These are phyloP conservation scores for Eurois occulta DNA, from an alignment of 2,888 invertebrate species.

Conservation along the genomic window DNA sequence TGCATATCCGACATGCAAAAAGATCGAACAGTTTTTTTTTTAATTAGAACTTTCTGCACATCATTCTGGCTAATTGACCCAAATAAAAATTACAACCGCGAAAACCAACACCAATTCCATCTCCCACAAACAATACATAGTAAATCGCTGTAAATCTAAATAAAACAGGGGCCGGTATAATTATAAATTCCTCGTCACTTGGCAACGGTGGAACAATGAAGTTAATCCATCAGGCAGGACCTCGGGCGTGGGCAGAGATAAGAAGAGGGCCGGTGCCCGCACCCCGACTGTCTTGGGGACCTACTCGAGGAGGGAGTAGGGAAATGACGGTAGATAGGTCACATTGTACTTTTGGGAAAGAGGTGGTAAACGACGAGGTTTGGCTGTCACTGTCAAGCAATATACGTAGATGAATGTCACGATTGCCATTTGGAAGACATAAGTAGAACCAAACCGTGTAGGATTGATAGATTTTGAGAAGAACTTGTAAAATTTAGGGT, in stretches of 20 bases:
- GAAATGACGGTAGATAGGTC: slow-evolving; percentile 45
- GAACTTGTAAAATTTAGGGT: neutral
- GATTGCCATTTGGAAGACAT: neutral
- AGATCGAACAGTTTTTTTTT: neutral
- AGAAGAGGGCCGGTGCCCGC: slow-evolving; percentile 88
- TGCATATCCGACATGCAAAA: neutral
- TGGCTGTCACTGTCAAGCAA: neutral
- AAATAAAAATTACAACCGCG: neutral
- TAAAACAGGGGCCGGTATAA: slow-evolving; percentile 80
- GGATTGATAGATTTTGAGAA: neutral
- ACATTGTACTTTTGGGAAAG: slow-evolving; percentile 25
- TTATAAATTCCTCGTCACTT: slow-evolving; percentile 90
- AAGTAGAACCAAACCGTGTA: neutral
- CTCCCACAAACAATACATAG: slow-evolving; percentile 48
- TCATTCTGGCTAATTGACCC: slow-evolving; percentile 12
- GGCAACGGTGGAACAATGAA: slow-evolving; percentile 89
- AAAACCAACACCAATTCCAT: slow-evolving; percentile 19
- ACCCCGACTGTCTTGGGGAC: slow-evolving; percentile 83
- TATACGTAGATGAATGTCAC: neutral
- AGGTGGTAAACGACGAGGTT: neutral
- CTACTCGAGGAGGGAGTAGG: slow-evolving; percentile 76
- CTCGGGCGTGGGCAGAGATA: slow-evolving; percentile 89
- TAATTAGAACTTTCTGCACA: neutral
- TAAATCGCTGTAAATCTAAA: slow-evolving; percentile 72
- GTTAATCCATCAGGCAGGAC: slow-evolving; percentile 90